Evolutionary conservation across 1,140 invertebrate species (phyloP), one percentile per base, ranked within the genome.

Genomic region (Nebria ingens): DNA sequence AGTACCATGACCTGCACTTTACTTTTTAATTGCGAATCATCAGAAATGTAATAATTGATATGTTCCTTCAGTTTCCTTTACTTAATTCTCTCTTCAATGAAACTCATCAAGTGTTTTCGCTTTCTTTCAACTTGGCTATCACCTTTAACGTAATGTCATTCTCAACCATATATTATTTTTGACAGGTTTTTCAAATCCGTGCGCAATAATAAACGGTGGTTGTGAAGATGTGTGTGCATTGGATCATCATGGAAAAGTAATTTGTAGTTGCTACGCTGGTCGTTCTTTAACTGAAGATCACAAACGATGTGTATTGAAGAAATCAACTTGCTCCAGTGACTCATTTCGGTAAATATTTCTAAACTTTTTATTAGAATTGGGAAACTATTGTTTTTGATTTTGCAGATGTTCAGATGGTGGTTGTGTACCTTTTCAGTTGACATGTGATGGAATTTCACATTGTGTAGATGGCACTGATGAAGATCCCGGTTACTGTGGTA

Each of bases 381-480:
- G 13, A 4, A 29, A 29, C 4, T 29, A 29, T 6, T 29, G 13
- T 29, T 6, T 29, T 29, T 29, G 4, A 29, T 29, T 29, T 45
- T 34, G 80, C 63, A 62, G 66, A 34, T 87, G 85, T 64, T 67
- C 71, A 0, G 77, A 79, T 65, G 79, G 79, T 11, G 70, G 71
- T 15, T 93, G 90, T 69, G 85, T 96, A 58, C 85, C 88, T 0
- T 76, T 79, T 57, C 76, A 82, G 55, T 73, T 88, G 13, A 89
- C 88, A 6, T 94, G 91, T 67, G 84, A 94, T 70, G 79, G 80
- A 15, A 73, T 83, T 4, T 53, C 70, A 1, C 84, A 92, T 66
- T 94, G 92, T 65, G 66, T 71, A 13, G 87, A 89, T 67, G 73
- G 73, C 1, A 85, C 82, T 53, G 92, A 96, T 71, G 92, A 96